Evolutionary conservation across 2,797 vertebrate species (phyloP), one percentile per base, ranked within the genome.

Genomic region (Phaenicophaeus curvirostris): DNA sequence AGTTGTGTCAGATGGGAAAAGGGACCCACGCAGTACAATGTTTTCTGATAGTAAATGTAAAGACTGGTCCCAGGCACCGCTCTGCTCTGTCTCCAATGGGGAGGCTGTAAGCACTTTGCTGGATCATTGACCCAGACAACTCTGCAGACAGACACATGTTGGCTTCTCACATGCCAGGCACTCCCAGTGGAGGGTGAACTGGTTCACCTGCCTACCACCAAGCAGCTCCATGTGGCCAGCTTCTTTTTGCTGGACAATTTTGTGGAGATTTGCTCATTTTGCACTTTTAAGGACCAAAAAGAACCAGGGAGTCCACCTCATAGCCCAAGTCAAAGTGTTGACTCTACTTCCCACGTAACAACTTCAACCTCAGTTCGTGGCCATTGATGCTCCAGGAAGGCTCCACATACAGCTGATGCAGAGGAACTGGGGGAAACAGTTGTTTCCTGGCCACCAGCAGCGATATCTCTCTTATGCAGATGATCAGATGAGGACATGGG

Each of bases 391-490:
- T 83, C 44, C 28, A 15, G 61, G 44, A 77, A 39, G 48, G 35
- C 39, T 76, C 55, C 25, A 35, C 6, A 5, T 14, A 28, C 13
- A 53, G 57, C 35, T 39, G 44, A 57, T 61, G 37, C 37, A 41
- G 48, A 39, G 35, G 37, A 63, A 37, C 15, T 48, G 33, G 15
- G 37, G 15, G 11, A 19, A 74, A 30, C 31, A 37, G 55, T 8
- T 33, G 3, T 65, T 54, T 78, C 18, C 33, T 1, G 0, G 39
- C 31, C 71, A 13, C 28, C 3, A 8, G 13, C 24, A 50, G 44
- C 8, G 48, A 69, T 35, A 15, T 41, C 7, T 41, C 5, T 48
- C 37, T 6, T 8, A n/a, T 6, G 9, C 11, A 15, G 0, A 0
- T 19, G 41, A 54, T 50, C 76, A 84, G 35, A 44, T 8, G 33